A percentile compares a stretch with the other conserved stretches of the same genome.
Evolutionary conservation across 2,113 vertebrate species (phyloP).

Genomic region (Poeciliopsis prolifica): DNA sequence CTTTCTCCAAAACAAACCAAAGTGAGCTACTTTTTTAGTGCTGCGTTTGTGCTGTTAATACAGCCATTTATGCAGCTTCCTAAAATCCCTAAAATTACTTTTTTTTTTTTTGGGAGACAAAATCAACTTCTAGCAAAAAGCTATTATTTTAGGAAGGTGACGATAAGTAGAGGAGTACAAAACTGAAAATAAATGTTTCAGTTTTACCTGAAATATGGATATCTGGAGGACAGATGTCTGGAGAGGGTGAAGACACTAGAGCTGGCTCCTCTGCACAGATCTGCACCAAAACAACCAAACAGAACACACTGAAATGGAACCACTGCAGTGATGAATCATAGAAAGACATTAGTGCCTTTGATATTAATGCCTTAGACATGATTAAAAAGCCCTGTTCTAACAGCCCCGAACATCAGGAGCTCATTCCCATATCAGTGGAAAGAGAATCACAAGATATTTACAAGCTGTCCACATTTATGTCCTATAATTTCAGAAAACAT

Average conservation of each 20-base stretch:
- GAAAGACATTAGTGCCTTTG: background rate
- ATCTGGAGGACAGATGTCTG: conserved; percentile 86
- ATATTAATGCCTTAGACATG: background rate
- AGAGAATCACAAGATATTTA: background rate
- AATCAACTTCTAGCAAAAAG: no score
- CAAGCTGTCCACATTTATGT: background rate
- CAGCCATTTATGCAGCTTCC: no score
- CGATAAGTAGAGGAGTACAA: no score
- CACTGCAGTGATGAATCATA: background rate
- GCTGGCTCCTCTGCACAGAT: conserved; percentile 80
- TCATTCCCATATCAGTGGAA: background rate
- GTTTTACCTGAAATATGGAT: conserved; percentile 66
- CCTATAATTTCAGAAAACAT: no score
- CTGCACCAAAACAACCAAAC: conserved; percentile 58
- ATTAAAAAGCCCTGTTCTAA: background rate
- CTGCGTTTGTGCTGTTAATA: no score
- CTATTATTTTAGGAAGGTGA: no score
- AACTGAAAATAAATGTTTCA: background rate
- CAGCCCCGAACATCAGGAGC: background rate
- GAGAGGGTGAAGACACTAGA: conserved; percentile 81
- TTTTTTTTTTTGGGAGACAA: no score
- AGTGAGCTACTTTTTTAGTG: no score
- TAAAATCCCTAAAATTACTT: no score
- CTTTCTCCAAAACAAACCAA: no score
- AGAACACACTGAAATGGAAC: background rate